Base-by-base conservation (phyloP, 1,140 invertebrate species). In the Penaeus vannamei region DNA sequence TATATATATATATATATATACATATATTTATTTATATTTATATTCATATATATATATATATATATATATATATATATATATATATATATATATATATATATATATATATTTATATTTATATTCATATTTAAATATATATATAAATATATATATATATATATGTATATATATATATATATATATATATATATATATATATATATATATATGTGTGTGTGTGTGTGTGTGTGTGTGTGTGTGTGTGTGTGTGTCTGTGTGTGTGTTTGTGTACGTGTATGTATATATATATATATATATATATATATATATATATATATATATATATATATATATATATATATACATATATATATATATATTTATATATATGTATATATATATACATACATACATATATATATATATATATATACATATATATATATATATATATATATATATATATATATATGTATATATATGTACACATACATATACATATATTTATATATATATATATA, bases 221-320 rank as follows among this genome's bases (percentile, higher is more conserved):
- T 32, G 36, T 32, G 42, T 80, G 23, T 80, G 23, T 80, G 14
- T 80, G 42, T 80, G 36, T 80, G n/a, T 69, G 29, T 69, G 29
- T 69, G 29, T 69, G 10, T 26, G 10, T 26, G 3, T 5, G 2
- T 26, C 12, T 69, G 12, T 69, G 8, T 69, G 29, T 69, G 8
- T 22, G 10, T 69, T 26, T 69, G 20, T 69, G 29, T 69, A 10
- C 29, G 29, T 69, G 29, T 22, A 69, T 69, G 29, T 69, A 5
- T 69, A 69, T 14, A 69, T 3, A 10, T 69, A 69, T 69, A 69
- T 69, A 69, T 69, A 19, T 3, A 69, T 69, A 69, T 69, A 69
- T 69, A 69, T 69, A 69, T 69, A 69, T 69, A 69, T 69, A 69
- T 69, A 69, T 69, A 69, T 69, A 69, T 69, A 69, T 69, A 69